Base-by-base conservation (phyloP, 2,113 vertebrate species). In the Salvelinus namaycush region DNA sequence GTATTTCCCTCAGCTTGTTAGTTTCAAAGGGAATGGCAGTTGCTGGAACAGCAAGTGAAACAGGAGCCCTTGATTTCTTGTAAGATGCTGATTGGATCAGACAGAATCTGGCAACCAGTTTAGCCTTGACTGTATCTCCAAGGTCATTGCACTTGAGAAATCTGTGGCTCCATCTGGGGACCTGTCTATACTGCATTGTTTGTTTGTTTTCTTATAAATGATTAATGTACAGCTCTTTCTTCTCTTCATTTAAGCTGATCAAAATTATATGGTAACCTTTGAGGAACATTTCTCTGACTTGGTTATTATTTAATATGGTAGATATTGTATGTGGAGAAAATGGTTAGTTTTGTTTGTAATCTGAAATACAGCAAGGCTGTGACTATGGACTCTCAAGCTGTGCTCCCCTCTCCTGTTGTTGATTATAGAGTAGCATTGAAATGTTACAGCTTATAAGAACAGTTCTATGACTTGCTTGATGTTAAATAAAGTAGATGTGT, bases 11-110 rank as follows among this genome's bases (percentile, higher is more conserved):
- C 31, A 67, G 60, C 39, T 44, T 44, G 39, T 11, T 11, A 26
- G 72, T 69, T n/a, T n/a, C 72, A 74, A 60, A 76, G 12, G 59
- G 67, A 76, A 74, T 26, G 62, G 60, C 22, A 75, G 51, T 75
- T 73, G 44, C 22, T 44, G 70, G 81, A 71, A 29, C 60, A 57
- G 76, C 71, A 16, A 27, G 67, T 16, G 57, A 85, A 76, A 78
- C 12, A 4, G 34, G 65, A 76, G 79, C 76, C 69, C 79, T 76
- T 78, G 76, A 78, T 81, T 86, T 48, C 66, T 68, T 72, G 62
- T 51, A 13, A 83, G 81, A 87, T 65, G 70, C 76, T 87, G 79
- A 87, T 87, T 85, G 75, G 78, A 88, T 87, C 69, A 66, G 80
- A 86, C 71, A 78, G 77, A 79, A 74, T 82, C 80, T 83, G 84